Percentiles rank a stretch among this genome's conserved stretches.
Evolutionary conservation across 2,888 invertebrate species (phyloP).

Genomic region (Ennomos erosarius): DNA sequence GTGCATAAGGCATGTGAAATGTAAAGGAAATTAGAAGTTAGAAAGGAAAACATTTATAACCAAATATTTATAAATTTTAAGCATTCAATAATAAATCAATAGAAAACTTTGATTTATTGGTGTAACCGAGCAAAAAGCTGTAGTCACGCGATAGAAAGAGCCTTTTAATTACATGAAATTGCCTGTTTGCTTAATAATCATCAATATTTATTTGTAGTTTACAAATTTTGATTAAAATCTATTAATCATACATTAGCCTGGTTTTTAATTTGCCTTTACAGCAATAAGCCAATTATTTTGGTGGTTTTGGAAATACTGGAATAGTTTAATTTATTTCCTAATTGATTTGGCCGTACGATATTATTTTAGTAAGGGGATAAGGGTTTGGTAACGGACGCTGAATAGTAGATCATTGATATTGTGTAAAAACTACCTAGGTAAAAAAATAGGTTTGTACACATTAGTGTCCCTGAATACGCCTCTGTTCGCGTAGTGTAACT

Average conservation of each 20-base stretch:
- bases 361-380: too few species aligned
- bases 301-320: too few species aligned
- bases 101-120: constrained; percentile 27
- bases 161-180: constrained; percentile 45
- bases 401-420: too few species aligned
- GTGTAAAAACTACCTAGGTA: too few species aligned
- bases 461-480: constrained; percentile 48
- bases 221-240: constrained; percentile 5
- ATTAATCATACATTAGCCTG: too few species aligned
- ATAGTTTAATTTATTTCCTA: too few species aligned
- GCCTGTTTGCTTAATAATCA: constrained; percentile 7
- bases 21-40: constrained; percentile 12
- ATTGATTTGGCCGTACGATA: too few species aligned
- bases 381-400: too few species aligned
- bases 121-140: constrained; percentile 28
- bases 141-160: constrained; percentile 47
- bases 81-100: constrained; percentile 29
- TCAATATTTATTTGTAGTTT: constrained; percentile 38
- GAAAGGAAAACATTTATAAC: constrained; percentile 8
- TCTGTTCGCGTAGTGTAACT: constrained; percentile 60
- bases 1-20: background rate
- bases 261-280: too few species aligned
- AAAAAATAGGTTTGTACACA: too few species aligned
- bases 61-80: constrained; percentile 1
- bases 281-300: too few species aligned